Evolutionary conservation across 1,140 invertebrate species (phyloP).

Genomic region (Sycophaga agraensis): DNA sequence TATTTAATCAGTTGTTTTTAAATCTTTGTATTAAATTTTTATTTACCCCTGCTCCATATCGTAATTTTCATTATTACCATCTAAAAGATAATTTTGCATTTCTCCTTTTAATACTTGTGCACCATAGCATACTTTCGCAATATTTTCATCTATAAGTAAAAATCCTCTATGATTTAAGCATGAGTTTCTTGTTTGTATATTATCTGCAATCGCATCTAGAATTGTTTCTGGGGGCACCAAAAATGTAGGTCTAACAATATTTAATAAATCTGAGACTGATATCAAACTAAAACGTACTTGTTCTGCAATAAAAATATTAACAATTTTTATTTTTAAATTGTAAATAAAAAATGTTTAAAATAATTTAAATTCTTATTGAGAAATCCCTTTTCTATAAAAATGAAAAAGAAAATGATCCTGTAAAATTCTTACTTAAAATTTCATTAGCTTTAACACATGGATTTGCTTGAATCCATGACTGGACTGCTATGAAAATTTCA

Average conservation of each 20-base stretch:
- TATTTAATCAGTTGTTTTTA: no score
- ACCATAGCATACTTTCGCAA: conserved; percentile 76
- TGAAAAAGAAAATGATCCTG: neutral
- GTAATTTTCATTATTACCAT: conserved; percentile 84
- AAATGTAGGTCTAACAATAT: conserved; percentile 80
- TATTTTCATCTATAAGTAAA: conserved; percentile 85
- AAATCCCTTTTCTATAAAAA: no score
- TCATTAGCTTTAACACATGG: conserved; percentile 63
- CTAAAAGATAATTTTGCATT: conserved; percentile 80
- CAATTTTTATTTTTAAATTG: conserved; percentile 6
- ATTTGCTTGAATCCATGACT: conserved; percentile 82
- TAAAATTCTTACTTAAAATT: conserved; percentile 44
- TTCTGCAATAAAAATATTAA: conserved; percentile 39
- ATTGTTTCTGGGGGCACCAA: conserved; percentile 87
- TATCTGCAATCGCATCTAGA: conserved; percentile 89
- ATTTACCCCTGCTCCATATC: conserved; percentile 81
- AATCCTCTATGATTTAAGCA: conserved; percentile 81
- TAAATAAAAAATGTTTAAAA: neutral
- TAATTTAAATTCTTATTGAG: conserved; percentile 5
- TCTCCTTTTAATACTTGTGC: conserved; percentile 85
- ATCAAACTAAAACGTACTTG: conserved; percentile 85
- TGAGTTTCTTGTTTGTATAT: conserved; percentile 74
- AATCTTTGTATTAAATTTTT: no score
- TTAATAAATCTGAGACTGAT: conserved; percentile 81
- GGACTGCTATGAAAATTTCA: conserved; percentile 89